A percentile compares a stretch with the other conserved stretches of the same genome.
phyloP scores from a whole-genome alignment of 2,888 invertebrate species.

The Andrena hattorfiana region DNA sequence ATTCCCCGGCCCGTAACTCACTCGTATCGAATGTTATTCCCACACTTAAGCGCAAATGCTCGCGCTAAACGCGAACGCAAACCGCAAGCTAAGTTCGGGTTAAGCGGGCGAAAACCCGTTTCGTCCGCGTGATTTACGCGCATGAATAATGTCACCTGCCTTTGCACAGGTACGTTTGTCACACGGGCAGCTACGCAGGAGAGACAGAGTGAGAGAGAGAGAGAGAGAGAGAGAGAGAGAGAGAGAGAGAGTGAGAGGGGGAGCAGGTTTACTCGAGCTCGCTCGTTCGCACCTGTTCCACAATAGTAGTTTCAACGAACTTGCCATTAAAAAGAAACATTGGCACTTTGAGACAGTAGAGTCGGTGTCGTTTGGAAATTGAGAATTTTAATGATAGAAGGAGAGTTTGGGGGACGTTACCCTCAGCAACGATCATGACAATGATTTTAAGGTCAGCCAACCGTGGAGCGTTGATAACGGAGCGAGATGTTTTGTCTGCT shows the following conservation, averaged over 20 bases:
- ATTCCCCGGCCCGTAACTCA: conserved; percentile 33
- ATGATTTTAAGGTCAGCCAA: conserved; percentile 30
- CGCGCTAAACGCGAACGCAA: conserved; percentile 57
- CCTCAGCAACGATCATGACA: neutral
- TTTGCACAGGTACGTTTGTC: conserved; percentile 44
- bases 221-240: neutral
- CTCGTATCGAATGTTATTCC: conserved; percentile 57
- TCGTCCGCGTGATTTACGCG: conserved; percentile 74
- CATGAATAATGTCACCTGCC: conserved; percentile 74
- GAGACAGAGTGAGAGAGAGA: neutral
- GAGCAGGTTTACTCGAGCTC: conserved; percentile 23
- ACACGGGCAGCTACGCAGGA: conserved; percentile 9
- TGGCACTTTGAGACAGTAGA: neutral
- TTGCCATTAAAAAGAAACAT: neutral
- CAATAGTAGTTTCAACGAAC: neutral
- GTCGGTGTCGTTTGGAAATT: too few relatives aligned
- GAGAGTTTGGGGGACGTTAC: neutral
- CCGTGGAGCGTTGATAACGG: conserved; percentile 35
- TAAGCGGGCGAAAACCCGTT: conserved; percentile 66
- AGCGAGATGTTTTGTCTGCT: conserved; percentile 40
- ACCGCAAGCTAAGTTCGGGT: conserved; percentile 61
- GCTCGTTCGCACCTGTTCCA: conserved; percentile 27
- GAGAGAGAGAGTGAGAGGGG: neutral
- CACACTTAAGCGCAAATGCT: conserved; percentile 43
- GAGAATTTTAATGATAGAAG: neutral